phyloP scores from a whole-genome alignment of 92 coral and sea anemone genomes.

The Desmophyllum pertusum region DNA sequence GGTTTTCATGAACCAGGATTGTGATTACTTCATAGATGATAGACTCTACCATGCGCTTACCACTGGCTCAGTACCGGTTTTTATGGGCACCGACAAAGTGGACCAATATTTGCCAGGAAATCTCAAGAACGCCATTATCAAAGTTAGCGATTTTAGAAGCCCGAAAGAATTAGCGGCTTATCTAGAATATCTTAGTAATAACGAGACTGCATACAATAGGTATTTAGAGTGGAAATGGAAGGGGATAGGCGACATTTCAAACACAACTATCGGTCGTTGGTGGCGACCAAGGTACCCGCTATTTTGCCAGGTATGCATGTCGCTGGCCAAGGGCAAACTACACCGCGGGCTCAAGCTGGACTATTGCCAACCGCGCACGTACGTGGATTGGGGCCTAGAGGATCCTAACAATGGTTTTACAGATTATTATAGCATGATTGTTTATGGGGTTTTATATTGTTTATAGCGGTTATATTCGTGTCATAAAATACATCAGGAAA shows the following conservation, averaged over 20 bases:
- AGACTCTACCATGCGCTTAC: conserved; percentile 89
- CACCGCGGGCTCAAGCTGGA: conserved; percentile 88
- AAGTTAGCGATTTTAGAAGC: conserved; percentile 85
- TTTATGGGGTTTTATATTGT: conserved; percentile 62
- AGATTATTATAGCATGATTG: conserved; percentile 59
- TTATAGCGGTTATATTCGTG: conserved; percentile 55
- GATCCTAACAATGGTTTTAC: conserved; percentile 52
- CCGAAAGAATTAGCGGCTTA: conserved; percentile 88
- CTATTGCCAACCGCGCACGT: conserved; percentile 76
- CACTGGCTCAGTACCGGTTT: conserved; percentile 92
- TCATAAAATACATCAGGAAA: conserved; percentile 20
- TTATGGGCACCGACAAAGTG: conserved; percentile 95
- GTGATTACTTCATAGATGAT: conserved; percentile 95
- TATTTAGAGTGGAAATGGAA: conserved; percentile 96
- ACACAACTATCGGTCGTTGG: conserved; percentile 93
- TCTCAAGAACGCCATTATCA: conserved; percentile 82
- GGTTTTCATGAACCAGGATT: conserved; percentile 93
- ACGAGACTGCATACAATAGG: conserved; percentile 89
- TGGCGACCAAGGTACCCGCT: conserved; percentile 93
- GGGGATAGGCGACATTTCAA: conserved; percentile 82
- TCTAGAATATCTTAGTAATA: conserved; percentile 61
- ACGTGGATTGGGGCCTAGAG: conserved; percentile 84
- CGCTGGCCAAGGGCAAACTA: conserved; percentile 91
- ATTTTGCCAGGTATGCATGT: conserved; percentile 97
- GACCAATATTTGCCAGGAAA: conserved; percentile 92